phyloP scores from a whole-genome alignment of 2,888 invertebrate species.

The Muscina levida region DNA sequence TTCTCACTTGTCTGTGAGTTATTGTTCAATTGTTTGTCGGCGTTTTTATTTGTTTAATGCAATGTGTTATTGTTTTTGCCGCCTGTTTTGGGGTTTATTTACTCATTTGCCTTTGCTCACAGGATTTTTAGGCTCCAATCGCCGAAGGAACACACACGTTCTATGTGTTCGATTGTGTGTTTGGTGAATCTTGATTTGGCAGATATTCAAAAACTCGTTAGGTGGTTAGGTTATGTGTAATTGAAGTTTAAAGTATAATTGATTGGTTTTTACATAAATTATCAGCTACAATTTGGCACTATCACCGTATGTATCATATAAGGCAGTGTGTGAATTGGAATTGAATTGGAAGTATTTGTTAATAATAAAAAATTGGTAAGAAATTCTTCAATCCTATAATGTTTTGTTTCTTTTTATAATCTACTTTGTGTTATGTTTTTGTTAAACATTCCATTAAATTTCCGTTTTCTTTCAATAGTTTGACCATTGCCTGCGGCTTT shows the following conservation, averaged over 20 bases:
- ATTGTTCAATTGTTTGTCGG: slow-evolving; percentile 19
- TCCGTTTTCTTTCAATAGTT: slow-evolving; percentile 11
- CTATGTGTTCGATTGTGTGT: not conserved
- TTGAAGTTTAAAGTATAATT: slow-evolving; percentile 36
- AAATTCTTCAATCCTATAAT: too few relatives aligned
- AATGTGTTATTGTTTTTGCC: not conserved
- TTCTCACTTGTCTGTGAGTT: slow-evolving; percentile 12
- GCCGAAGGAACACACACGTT: too few relatives aligned
- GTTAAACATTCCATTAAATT: slow-evolving; percentile 14
- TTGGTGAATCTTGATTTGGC: slow-evolving; percentile 27
- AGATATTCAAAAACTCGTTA: slow-evolving; percentile 36
- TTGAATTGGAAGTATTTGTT: too few relatives aligned
- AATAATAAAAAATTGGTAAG: too few relatives aligned
- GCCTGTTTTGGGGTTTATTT: not conserved
- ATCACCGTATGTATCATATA: too few relatives aligned
- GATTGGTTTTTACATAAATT: slow-evolving; percentile 37
- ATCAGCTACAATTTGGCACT: slow-evolving; percentile 11
- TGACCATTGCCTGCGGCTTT: not conserved
- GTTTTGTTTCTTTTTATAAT: too few relatives aligned
- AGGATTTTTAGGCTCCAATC: too few relatives aligned
- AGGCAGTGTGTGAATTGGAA: too few relatives aligned
- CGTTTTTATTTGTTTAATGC: not conserved
- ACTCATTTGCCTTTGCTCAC: not conserved
- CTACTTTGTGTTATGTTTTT: too few relatives aligned
- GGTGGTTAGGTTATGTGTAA: slow-evolving; percentile 14